These are phyloP conservation scores for Chromis chromis DNA, from an alignment of 2,797 vertebrate species.

Conservation along the genomic window DNA sequence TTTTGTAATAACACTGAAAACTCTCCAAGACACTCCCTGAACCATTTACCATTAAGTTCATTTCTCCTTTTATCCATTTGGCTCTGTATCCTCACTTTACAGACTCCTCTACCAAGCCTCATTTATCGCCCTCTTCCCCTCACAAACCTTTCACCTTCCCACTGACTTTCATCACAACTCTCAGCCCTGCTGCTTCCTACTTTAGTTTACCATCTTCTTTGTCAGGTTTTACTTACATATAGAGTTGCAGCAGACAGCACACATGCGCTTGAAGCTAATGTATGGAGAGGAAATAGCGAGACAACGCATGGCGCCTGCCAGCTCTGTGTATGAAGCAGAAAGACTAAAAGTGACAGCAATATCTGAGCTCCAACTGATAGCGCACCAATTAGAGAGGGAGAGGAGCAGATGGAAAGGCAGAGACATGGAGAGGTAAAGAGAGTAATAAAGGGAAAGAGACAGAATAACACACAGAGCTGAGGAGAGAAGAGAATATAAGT, in stretches of 20 bases:
- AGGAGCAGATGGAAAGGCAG: slow-evolving; percentile 53
- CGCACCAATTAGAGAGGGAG: slow-evolving; percentile 67
- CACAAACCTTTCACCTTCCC: slow-evolving; percentile 20
- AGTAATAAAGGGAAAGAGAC: slow-evolving; percentile 53
- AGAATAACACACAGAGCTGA: slow-evolving; percentile 44
- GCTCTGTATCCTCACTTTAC: slow-evolving; percentile 1
- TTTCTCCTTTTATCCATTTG: slow-evolving; percentile 23
- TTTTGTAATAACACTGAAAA: slow-evolving; percentile 45
- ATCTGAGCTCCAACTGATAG: slow-evolving; percentile 56
- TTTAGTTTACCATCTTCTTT: background rate
- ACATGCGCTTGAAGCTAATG: slow-evolving; percentile 16
- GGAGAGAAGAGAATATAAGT: slow-evolving; percentile 37
- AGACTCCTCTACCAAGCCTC: slow-evolving; percentile 11
- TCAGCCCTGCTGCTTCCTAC: background rate
- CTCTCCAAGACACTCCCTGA: slow-evolving; percentile 28
- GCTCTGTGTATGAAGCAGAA: slow-evolving; percentile 25
- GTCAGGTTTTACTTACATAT: slow-evolving; percentile 23
- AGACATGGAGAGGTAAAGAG: slow-evolving; percentile 42
- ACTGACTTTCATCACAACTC: background rate
- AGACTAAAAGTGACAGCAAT: slow-evolving; percentile 55
- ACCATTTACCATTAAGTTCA: slow-evolving; percentile 29
- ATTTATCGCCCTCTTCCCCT: slow-evolving; percentile 12
- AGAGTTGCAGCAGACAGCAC: slow-evolving; percentile 5
- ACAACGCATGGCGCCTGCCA: background rate
- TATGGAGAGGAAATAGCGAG: slow-evolving; percentile 35